Evolutionary conservation across 2,113 vertebrate species (phyloP), one percentile per base, ranked within the genome.

Genomic region (Chloropsis cyanopogon): DNA sequence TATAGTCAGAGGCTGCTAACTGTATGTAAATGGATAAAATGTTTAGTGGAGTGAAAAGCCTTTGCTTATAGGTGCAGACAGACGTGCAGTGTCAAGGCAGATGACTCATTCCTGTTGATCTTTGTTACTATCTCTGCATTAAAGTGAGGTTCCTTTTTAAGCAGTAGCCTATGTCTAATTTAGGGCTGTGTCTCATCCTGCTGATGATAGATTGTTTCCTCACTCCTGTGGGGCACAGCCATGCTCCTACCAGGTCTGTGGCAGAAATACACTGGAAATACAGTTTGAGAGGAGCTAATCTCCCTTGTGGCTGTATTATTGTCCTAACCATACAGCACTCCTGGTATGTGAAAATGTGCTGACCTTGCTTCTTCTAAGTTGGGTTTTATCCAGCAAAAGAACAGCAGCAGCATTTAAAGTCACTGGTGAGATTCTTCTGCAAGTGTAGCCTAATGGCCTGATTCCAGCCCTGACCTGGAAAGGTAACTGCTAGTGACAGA

Each of bases 21-120:
- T 78, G 53, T 56, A 42, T 93, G 86, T 59, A 97, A 97, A 96
- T 84, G 75, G 57, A 92, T 96, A 68, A 71, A 70, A 68, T 52
- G n/a, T 86, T 92, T 66, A 83, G 42, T 35, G 65, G 87, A 80
- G 83, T 72, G 61, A 54, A 88, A 88, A 91, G 23, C 50, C 22
- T 88, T 97, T 93, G 68, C 81, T 90, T 33, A 24, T 31, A 53
- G 90, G 50, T 73, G 49, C 57, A 86, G 83, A n/a, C 46, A 77
- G 86, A 53, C 2, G 0, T 26, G 56, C 12, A 28, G 2, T 88
- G 50, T 47, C 39, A 77, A 61, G 64, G 72, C 68, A 66, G 84
- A 59, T 83, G 56, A 81, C 44, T 87, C 57, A 54, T 24, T 69
- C 23, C 14, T 9, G 19, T 57, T 83, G 59, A 70, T 92, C 39